phyloP scores from a whole-genome alignment of 1,140 invertebrate genomes.

The Trissolcus basalis region DNA sequence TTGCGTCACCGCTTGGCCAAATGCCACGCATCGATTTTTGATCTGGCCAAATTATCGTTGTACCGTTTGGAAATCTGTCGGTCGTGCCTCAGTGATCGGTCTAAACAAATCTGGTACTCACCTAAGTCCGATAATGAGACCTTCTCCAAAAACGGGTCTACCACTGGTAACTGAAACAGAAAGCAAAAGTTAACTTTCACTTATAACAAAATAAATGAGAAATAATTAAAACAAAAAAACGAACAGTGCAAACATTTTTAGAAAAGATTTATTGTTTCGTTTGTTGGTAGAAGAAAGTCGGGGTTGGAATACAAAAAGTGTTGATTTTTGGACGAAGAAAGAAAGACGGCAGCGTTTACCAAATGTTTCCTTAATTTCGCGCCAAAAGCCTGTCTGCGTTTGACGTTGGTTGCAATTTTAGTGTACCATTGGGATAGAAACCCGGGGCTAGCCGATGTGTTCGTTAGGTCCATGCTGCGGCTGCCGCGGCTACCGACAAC shows the following conservation, averaged over 20 bases:
- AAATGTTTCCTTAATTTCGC: slow-evolving; percentile 73
- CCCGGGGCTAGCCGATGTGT: slow-evolving; percentile 63
- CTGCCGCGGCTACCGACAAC: slow-evolving; percentile 56
- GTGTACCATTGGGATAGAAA: slow-evolving; percentile 75
- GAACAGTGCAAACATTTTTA: too few relatives aligned
- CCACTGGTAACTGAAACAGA: slow-evolving; percentile 87
- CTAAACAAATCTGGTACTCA: slow-evolving; percentile 76
- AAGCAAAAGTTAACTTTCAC: not conserved
- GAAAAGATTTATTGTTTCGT: too few relatives aligned
- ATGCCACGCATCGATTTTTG: slow-evolving; percentile 48
- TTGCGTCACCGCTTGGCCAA: slow-evolving; percentile 23
- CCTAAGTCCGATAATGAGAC: slow-evolving; percentile 88
- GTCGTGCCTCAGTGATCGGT: slow-evolving; percentile 15
- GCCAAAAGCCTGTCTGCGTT: slow-evolving; percentile 72
- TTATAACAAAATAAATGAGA: not conserved
- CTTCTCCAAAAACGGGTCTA: slow-evolving; percentile 92
- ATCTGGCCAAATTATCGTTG: slow-evolving; percentile 11
- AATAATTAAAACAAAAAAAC: not conserved
- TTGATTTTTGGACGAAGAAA: not conserved
- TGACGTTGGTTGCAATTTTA: slow-evolving; percentile 73
- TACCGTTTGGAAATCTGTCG: too few relatives aligned
- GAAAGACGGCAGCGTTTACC: slow-evolving; percentile 58
- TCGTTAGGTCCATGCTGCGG: slow-evolving; percentile 58
- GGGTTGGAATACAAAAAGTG: too few relatives aligned
- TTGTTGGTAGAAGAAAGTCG: too few relatives aligned